Conservation (phyloP, 2,113 vertebrate genomes). For the Maylandia zebra region DNA sequence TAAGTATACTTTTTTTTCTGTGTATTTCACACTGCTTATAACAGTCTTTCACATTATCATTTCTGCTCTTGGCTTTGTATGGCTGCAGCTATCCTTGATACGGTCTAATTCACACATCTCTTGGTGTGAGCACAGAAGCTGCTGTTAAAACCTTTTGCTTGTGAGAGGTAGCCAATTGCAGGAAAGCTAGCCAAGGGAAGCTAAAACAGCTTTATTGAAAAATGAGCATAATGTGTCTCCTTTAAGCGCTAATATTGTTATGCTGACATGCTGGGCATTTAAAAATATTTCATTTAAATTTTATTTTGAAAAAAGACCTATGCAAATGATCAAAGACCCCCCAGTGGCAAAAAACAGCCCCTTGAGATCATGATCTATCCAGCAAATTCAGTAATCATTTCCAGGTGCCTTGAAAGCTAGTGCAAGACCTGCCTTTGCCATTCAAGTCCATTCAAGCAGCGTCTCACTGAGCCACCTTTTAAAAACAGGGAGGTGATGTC, state of each 20-base stretch:
- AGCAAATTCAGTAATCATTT: not conserved
- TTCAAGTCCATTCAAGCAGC: not conserved
- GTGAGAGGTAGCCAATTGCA: not conserved
- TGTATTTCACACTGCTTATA: not conserved
- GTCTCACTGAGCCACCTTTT: not conserved
- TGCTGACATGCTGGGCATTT: not conserved
- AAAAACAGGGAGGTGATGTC: not conserved
- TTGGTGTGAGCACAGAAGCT: not conserved
- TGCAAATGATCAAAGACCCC: rapidly evolving
- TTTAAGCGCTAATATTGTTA: not conserved
- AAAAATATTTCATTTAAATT: not conserved
- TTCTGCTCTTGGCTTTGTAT: not conserved
- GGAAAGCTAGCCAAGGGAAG: not conserved
- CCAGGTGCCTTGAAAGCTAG: not conserved
- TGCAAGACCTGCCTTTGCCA: not conserved
- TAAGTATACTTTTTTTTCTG: not conserved
- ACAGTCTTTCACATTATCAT: not conserved
- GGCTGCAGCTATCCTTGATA: not conserved
- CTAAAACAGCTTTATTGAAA: not conserved
- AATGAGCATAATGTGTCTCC: not conserved
- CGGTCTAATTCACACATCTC: not conserved
- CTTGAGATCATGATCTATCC: not conserved
- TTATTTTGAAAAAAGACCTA: not conserved
- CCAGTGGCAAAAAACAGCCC: not conserved
- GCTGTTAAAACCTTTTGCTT: not conserved